Conservation (phyloP, 2,888 invertebrate genomes). For the Thecophora atra region DNA sequence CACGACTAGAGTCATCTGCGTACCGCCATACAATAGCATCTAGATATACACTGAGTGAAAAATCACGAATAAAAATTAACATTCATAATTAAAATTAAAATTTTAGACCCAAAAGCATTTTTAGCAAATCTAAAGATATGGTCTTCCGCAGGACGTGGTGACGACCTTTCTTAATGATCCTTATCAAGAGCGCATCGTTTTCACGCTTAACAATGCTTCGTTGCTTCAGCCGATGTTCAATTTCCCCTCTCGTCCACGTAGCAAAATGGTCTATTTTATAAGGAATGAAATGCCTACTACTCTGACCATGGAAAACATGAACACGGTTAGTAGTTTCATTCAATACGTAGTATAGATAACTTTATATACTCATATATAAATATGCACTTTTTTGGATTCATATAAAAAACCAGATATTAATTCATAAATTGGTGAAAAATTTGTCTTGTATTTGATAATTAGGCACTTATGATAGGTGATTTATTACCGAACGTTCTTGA, state of each 20-base stretch:
- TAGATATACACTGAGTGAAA: no score
- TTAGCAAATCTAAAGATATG: not conserved
- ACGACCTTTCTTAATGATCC: constrained; percentile 68
- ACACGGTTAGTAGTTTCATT: constrained; percentile 48
- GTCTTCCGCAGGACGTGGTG: constrained; percentile 66
- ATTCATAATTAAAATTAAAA: no score
- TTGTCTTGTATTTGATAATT: not conserved
- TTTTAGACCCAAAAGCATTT: not conserved
- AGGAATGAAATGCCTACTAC: constrained; percentile 70
- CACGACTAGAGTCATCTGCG: no score
- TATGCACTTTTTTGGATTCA: no score
- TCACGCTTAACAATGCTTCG: constrained; percentile 73
- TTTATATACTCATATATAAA: no score
- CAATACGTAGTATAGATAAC: not conserved
- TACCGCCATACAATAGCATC: no score
- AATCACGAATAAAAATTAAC: no score
- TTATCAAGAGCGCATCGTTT: constrained; percentile 67
- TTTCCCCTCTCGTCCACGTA: constrained; percentile 72
- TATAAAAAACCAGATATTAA: no score
- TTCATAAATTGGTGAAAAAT: no score
- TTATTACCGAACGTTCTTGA: constrained; percentile 76
- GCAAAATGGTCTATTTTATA: constrained; percentile 82
- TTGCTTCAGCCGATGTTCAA: constrained; percentile 72
- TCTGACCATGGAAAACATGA: constrained; percentile 72
- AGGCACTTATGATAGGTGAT: constrained; percentile 75